A percentile compares a stretch with the other conserved stretches of the same genome.
Evolutionary conservation across 2,888 invertebrate genomes (phyloP).

Genomic region (Notocelia uddmanniana): DNA sequence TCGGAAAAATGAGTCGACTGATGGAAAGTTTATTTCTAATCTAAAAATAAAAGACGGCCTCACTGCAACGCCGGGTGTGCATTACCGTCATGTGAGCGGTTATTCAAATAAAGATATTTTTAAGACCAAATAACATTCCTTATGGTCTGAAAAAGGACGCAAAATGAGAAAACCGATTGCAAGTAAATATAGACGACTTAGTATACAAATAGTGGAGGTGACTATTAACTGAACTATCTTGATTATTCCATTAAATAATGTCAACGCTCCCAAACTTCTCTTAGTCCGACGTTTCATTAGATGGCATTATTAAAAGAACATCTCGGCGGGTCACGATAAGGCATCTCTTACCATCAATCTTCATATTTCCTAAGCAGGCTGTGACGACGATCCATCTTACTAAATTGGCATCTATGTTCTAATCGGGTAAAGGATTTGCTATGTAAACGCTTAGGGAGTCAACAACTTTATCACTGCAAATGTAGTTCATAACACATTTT

Average conservation of each 20-base stretch:
- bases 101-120: no score
- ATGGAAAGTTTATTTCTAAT: no score
- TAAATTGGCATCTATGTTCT: constrained; percentile 69
- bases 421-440: constrained; percentile 53
- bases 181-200: no score
- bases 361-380: constrained; percentile 73
- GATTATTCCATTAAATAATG: background rate
- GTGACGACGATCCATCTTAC: constrained; percentile 73
- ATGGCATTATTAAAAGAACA: constrained; percentile 49
- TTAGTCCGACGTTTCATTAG: constrained; percentile 43
- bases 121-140: no score
- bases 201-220: no score
- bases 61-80: no score
- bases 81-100: no score
- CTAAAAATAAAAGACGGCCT: no score
- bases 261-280: constrained; percentile 14
- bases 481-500: no score
- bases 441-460: constrained; percentile 25
- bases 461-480: background rate
- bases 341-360: constrained; percentile 67
- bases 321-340: constrained; percentile 57
- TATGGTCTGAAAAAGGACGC: no score
- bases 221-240: background rate
- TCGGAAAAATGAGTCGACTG: no score
- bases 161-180: no score